phyloP scores from a whole-genome alignment of 2,888 invertebrate genomes.

The Thelaira solivaga region DNA sequence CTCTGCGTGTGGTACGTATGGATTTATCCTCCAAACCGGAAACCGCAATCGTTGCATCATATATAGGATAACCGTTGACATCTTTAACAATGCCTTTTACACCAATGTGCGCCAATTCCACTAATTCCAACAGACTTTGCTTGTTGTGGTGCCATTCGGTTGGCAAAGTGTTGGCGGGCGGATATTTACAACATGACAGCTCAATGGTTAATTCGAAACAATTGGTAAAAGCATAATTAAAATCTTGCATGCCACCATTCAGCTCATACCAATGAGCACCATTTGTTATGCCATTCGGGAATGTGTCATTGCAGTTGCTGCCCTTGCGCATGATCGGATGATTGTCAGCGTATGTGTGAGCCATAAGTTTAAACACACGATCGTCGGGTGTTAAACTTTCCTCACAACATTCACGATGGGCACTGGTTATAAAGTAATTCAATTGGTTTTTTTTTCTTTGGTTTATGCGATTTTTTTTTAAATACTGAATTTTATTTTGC shows the following conservation, averaged over 20 bases:
- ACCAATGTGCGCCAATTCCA: slow-evolving; percentile 89
- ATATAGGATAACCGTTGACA: slow-evolving; percentile 75
- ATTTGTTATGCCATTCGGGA: slow-evolving; percentile 90
- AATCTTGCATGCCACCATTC: slow-evolving; percentile 98
- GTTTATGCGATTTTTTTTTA: neutral
- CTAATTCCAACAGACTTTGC: slow-evolving; percentile 88
- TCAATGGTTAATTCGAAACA: slow-evolving; percentile 98
- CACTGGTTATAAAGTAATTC: slow-evolving; percentile 66
- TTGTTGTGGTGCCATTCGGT: slow-evolving; percentile 91
- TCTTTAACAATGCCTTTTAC: slow-evolving; percentile 78
- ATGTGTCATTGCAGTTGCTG: slow-evolving; percentile 85
- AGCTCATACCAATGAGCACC: slow-evolving; percentile 95
- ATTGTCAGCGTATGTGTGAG: slow-evolving; percentile 85
- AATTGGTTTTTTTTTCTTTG: slow-evolving; percentile 9
- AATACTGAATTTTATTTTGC: neutral
- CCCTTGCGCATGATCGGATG: slow-evolving; percentile 88
- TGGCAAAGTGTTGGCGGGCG: slow-evolving; percentile 83
- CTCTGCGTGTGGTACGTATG: slow-evolving; percentile 86
- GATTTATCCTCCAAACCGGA: slow-evolving; percentile 87
- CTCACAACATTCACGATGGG: slow-evolving; percentile 82
- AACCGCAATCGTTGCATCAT: slow-evolving; percentile 86
- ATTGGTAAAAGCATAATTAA: slow-evolving; percentile 96
- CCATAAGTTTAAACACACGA: slow-evolving; percentile 86
- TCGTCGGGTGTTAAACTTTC: slow-evolving; percentile 91
- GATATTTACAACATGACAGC: slow-evolving; percentile 96